Evolutionary conservation across 2,113 vertebrate species (phyloP).

Genomic region (Xiphorhynchus elegans): DNA sequence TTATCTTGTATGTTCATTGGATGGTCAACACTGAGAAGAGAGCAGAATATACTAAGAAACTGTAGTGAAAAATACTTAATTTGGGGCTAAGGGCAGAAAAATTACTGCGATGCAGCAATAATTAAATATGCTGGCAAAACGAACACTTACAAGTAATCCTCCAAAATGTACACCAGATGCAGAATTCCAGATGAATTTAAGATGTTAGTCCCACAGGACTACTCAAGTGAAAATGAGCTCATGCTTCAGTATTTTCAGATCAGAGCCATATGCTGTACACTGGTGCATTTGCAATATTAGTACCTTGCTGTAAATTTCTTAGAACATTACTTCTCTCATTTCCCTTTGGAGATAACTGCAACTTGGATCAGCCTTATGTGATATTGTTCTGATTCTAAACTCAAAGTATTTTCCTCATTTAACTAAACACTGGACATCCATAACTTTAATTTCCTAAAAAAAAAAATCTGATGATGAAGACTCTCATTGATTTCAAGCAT

Average conservation of each 20-base stretch:
- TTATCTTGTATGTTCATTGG: not conserved
- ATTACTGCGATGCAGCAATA: not conserved
- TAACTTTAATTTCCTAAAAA: not conserved
- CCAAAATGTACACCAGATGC: conserved; percentile 8
- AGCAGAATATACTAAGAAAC: not conserved
- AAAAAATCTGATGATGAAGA: not conserved
- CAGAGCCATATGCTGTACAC: conserved; percentile 28
- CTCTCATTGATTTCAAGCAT: not conserved
- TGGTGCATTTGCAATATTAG: not conserved
- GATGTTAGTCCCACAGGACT: not conserved
- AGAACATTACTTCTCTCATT: not conserved
- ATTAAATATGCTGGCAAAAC: not conserved
- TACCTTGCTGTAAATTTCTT: conserved; percentile 2
- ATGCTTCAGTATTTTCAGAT: conserved; percentile 18
- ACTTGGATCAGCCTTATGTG: not conserved
- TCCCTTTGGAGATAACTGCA: not conserved
- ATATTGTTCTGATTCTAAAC: not conserved
- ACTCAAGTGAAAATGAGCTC: conserved; percentile 21
- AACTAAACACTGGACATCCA: not conserved
- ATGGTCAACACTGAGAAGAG: not conserved
- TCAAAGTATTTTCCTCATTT: not conserved
- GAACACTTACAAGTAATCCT: conserved; percentile 10
- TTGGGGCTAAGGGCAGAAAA: not conserved
- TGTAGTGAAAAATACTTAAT: not conserved
- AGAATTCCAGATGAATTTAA: conserved; percentile 46